Conservation (phyloP, 2,888 invertebrate species). For the Tiphia femorata region DNA sequence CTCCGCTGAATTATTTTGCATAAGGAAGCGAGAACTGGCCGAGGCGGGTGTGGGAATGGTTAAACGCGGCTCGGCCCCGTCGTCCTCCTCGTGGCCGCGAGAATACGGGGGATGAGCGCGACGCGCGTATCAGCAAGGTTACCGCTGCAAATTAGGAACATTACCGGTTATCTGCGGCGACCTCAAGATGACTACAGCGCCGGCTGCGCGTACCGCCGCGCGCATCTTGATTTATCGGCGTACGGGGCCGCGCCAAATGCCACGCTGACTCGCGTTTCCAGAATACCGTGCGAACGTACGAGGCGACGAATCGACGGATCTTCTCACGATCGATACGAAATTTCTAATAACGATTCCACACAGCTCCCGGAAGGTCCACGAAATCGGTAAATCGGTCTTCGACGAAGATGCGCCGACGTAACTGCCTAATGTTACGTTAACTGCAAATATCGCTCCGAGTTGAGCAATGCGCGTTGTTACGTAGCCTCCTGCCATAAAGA, state of each 20-base stretch:
- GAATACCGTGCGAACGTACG: no score
- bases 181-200: constrained; percentile 25
- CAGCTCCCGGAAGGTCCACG: no score
- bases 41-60: constrained; percentile 13
- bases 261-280: no score
- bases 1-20: constrained; percentile 28
- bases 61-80: constrained; percentile 10
- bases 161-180: constrained; percentile 20
- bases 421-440: neutral
- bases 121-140: constrained; percentile 39
- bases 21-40: constrained; percentile 27
- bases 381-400: no score
- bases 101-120: constrained; percentile 20
- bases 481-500: constrained; percentile 7
- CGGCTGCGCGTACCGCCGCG: neutral
- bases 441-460: constrained; percentile 6
- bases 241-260: no score
- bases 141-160: constrained; percentile 32
- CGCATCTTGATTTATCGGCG: constrained; percentile 24
- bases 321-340: no score
- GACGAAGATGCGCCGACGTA: no score
- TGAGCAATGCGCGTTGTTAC: neutral
- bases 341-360: no score
- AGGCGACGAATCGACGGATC: no score
- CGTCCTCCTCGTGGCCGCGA: neutral